A percentile compares a stretch with the other conserved stretches of the same genome.
Evolutionary conservation across 2,888 invertebrate species (phyloP).

Genomic region (Digitonthophagus gazella): DNA sequence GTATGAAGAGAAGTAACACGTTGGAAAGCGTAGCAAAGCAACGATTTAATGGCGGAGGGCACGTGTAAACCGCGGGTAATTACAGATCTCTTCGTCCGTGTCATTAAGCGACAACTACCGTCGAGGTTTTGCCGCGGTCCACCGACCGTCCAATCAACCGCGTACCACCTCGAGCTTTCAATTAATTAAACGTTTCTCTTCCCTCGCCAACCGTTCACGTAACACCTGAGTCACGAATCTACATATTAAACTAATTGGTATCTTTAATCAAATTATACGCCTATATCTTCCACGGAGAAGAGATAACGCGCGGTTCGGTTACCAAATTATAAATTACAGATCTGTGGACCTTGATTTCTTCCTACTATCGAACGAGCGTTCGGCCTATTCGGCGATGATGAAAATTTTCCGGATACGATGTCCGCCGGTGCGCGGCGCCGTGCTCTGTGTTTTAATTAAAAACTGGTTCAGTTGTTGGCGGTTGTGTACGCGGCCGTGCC

Average conservation of each 20-base stretch:
- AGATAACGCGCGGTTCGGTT: neutral
- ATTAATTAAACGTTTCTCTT: constrained; percentile 9
- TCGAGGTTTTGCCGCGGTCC: neutral
- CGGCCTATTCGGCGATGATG: neutral
- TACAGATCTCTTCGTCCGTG: neutral
- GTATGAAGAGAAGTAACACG: neutral
- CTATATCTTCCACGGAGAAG: neutral
- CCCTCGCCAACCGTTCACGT: constrained; percentile 5
- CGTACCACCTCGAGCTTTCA: constrained; percentile 2
- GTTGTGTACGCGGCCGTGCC: neutral
- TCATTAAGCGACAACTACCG: neutral
- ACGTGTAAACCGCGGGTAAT: neutral
- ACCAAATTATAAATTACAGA: neutral
- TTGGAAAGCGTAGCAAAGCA: neutral
- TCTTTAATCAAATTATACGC: constrained; percentile 16
- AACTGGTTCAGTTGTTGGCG: constrained; percentile 13
- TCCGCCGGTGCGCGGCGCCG: neutral
- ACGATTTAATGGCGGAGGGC: neutral
- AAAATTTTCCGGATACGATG: neutral
- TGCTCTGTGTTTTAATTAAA: constrained; percentile 14
- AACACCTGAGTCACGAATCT: constrained; percentile 15
- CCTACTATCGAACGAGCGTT: neutral
- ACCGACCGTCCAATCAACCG: neutral
- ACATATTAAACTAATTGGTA: constrained; percentile 17
- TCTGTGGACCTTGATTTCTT: neutral